phyloP scores from a whole-genome alignment of 2,113 vertebrate species.

The Ameiurus melas region DNA sequence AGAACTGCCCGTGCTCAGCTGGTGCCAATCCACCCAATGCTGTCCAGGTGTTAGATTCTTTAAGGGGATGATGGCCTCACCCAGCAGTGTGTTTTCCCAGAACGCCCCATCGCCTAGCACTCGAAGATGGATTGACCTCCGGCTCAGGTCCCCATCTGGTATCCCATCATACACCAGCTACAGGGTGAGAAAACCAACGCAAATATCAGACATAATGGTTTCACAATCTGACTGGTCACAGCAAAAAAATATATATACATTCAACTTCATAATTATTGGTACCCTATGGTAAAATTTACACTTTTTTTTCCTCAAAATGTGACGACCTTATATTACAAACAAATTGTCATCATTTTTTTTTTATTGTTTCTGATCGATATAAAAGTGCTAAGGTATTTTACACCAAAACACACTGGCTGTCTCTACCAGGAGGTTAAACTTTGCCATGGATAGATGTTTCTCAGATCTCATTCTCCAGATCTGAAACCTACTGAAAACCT shows the following conservation, averaged over 20 bases:
- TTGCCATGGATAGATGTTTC: neutral
- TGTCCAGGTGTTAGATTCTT: conserved; percentile 82
- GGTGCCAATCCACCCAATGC: conserved; percentile 93
- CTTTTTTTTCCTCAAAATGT: neutral
- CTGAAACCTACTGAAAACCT: neutral
- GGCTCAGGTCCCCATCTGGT: conserved; percentile 88
- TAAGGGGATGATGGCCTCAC: conserved; percentile 86
- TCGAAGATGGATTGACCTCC: conserved; percentile 88
- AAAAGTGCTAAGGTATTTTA: neutral
- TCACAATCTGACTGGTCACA: neutral
- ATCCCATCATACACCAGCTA: conserved; percentile 93
- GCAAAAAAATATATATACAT: neutral
- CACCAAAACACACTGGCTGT: neutral
- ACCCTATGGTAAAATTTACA: neutral
- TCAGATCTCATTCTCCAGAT: neutral
- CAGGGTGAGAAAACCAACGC: neutral
- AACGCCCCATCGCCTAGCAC: conserved; percentile 92
- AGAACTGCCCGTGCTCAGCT: conserved; percentile 74
- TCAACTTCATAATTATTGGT: neutral
- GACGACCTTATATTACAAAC: neutral
- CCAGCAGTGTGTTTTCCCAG: conserved; percentile 93
- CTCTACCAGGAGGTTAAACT: neutral
- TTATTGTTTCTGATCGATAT: neutral
- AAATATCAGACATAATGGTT: neutral
- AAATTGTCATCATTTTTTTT: neutral